phyloP scores from a whole-genome alignment of 2,888 invertebrate species.

The Arge pagana region DNA sequence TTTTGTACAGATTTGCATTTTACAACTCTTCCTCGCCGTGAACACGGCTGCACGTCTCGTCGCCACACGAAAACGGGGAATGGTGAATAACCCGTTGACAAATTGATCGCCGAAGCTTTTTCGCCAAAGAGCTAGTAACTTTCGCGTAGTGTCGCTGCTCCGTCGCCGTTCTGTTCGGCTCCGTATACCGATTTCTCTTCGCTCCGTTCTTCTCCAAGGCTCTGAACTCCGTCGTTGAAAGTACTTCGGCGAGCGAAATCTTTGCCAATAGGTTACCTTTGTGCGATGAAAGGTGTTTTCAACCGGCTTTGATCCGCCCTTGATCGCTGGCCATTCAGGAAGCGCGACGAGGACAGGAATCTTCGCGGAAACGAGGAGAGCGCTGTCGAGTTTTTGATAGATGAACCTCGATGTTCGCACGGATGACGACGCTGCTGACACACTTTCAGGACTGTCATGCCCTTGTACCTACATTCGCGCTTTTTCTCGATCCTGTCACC shows the following conservation, averaged over 20 bases:
- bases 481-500: too few species aligned
- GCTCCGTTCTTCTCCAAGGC: neutral
- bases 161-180: neutral
- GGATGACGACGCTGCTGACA: neutral
- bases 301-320: constrained; percentile 14
- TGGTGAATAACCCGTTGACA: constrained; percentile 17
- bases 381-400: constrained; percentile 7
- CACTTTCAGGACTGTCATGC: neutral
- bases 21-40: neutral
- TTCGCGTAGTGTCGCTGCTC: neutral
- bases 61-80: too few species aligned
- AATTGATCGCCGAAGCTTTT: constrained; percentile 21
- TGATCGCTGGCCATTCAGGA: constrained; percentile 16
- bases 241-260: constrained; percentile 1
- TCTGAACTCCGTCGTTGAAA: neutral
- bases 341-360: neutral
- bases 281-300: constrained; percentile 19
- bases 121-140: constrained; percentile 1
- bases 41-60: neutral
- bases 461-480: too few species aligned
- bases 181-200: neutral
- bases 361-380: constrained; percentile 1
- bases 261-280: constrained; percentile 14
- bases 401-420: constrained; percentile 6
- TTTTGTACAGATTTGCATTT: too few species aligned